These are phyloP conservation scores for Tenthredo mesomela DNA, from an alignment of 2,888 invertebrate genomes.

Conservation along the genomic window DNA sequence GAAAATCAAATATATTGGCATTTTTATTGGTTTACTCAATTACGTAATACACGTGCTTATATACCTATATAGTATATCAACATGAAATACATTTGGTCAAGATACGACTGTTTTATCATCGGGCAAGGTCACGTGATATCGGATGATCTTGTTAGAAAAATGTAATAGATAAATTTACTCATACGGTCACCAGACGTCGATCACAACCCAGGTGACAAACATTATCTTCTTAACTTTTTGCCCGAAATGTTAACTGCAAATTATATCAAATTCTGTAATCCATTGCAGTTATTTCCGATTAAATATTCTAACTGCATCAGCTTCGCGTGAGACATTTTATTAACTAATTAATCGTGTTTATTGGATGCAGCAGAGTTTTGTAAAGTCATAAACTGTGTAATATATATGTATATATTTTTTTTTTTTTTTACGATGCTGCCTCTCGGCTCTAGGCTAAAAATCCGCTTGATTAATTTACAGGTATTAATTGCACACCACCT, in stretches of 20 bases:
- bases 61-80: neutral
- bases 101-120: constrained; percentile 16
- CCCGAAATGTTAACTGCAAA: neutral
- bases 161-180: neutral
- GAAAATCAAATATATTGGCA: constrained; percentile 15
- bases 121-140: constrained; percentile 25
- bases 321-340: neutral
- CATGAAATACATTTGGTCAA: neutral
- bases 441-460: neutral
- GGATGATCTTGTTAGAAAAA: neutral
- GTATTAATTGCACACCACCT: constrained; percentile 80
- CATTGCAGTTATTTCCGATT: too few species aligned
- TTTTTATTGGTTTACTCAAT: constrained; percentile 4
- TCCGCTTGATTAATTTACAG: constrained; percentile 59
- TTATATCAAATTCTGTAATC: neutral
- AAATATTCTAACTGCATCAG: neutral
- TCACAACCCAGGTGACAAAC: neutral
- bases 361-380: neutral
- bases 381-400: neutral
- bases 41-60: neutral
- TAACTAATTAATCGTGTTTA: neutral
- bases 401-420: neutral
- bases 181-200: neutral
- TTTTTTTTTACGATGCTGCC: neutral
- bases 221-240: neutral